phyloP scores from a whole-genome alignment of 2,888 invertebrate genomes.

The Drosophila formosana region DNA sequence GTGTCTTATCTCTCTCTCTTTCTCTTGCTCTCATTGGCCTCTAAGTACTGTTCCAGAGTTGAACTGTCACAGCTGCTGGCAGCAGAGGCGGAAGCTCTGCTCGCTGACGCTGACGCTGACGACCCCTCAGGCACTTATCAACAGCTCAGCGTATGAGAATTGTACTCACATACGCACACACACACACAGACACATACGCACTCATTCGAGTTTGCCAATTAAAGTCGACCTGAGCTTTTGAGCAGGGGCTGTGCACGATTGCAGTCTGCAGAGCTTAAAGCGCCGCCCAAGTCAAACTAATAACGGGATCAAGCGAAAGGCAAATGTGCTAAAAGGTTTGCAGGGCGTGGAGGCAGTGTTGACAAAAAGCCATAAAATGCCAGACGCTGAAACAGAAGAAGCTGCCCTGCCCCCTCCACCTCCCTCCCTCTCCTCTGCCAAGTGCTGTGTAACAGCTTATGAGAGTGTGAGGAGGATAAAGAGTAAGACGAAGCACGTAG shows the following conservation, averaged over 20 bases:
- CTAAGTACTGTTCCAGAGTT: slow-evolving; percentile 37
- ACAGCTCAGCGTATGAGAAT: slow-evolving; percentile 8
- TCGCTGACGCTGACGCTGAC: slow-evolving; percentile 19
- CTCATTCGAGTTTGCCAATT: slow-evolving; percentile 43
- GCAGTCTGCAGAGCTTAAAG: slow-evolving; percentile 49
- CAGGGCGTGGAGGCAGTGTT: slow-evolving; percentile 40
- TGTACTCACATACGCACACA: slow-evolving; percentile 2
- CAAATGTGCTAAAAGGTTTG: slow-evolving; percentile 65
- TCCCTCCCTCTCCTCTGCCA: neutral
- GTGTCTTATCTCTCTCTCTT: slow-evolving; percentile 49
- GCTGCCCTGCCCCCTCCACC: neutral
- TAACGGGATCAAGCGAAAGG: slow-evolving; percentile 47
- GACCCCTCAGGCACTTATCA: slow-evolving; percentile 25
- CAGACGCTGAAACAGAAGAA: slow-evolving; percentile 51
- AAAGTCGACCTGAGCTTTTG: slow-evolving; percentile 43
- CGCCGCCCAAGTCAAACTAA: slow-evolving; percentile 52
- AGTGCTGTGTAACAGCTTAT: neutral
- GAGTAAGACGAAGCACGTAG: slow-evolving; percentile 16
- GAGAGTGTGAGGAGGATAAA: neutral
- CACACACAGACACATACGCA: neutral
- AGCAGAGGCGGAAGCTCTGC: slow-evolving; percentile 36
- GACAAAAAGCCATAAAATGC: slow-evolving; percentile 65
- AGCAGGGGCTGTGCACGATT: slow-evolving; percentile 8
- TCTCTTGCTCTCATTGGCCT: slow-evolving; percentile 33
- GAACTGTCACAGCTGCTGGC: slow-evolving; percentile 48